Percentiles rank a stretch among this genome's conserved stretches.
Evolutionary conservation across 2,113 vertebrate genomes (phyloP).

Genomic region (Nasalis larvatus): DNA sequence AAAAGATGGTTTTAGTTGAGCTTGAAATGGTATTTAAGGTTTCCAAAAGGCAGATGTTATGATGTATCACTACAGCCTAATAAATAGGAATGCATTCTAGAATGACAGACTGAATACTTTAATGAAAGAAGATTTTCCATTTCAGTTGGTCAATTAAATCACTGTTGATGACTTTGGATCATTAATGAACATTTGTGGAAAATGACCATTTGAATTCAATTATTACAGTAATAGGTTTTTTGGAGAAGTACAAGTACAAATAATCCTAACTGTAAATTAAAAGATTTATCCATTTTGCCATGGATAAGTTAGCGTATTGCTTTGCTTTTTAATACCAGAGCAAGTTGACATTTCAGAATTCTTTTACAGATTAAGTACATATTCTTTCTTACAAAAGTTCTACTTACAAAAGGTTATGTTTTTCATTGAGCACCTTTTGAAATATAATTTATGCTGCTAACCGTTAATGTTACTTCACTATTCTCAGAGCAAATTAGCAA

Average conservation of each 20-base stretch:
- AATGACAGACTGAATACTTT: conserved; percentile 73
- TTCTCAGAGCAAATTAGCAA: conserved; percentile 38
- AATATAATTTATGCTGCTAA: conserved; percentile 39
- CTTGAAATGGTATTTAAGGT: conserved; percentile 78
- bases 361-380: conserved; percentile 30
- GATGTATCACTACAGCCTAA: conserved; percentile 68
- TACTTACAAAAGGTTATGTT: not conserved
- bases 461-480: conserved; percentile 3
- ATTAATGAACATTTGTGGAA: conserved; percentile 76
- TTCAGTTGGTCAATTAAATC: conserved; percentile 80
- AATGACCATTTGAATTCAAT: conserved; percentile 73
- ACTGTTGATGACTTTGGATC: conserved; percentile 77
- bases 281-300: conserved; percentile 46
- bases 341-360: conserved; percentile 18
- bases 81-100: conserved; percentile 77
- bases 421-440: conserved; percentile 44
- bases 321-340: conserved; percentile 53
- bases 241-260: conserved; percentile 38
- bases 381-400: conserved; percentile 36
- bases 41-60: conserved; percentile 69
- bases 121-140: conserved; percentile 71
- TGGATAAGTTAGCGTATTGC: not conserved
- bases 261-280: conserved; percentile 32
- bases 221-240: conserved; percentile 63
- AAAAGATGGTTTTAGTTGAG: conserved; percentile 81